A percentile compares a stretch with the other conserved stretches of the same genome.
Conservation (phyloP, 2,797 vertebrate species). For the Sebastolobus altivelis region DNA sequence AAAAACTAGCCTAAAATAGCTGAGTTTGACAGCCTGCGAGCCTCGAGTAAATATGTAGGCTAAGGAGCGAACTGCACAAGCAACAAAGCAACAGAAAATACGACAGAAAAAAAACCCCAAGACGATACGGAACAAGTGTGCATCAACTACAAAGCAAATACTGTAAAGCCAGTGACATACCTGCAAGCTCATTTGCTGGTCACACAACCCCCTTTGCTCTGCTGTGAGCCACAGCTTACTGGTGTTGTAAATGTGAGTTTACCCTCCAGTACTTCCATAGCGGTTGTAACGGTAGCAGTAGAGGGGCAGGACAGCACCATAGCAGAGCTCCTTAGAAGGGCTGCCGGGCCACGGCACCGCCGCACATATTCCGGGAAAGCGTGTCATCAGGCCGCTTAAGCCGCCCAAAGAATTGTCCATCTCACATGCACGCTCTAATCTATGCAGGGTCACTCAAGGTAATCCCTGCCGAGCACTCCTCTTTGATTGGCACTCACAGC, state of each 20-base stretch:
- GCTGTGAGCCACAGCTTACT: slow-evolving; percentile 77
- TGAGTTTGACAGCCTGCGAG: slow-evolving; percentile 33
- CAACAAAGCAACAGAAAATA: slow-evolving; percentile 36
- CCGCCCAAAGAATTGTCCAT: slow-evolving; percentile 88
- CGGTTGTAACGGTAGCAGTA: slow-evolving; percentile 71
- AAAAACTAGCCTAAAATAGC: slow-evolving; percentile 66
- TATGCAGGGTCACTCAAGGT: slow-evolving; percentile 89
- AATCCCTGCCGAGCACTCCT: slow-evolving; percentile 83
- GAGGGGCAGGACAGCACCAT: slow-evolving; percentile 82
- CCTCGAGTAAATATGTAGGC: slow-evolving; percentile 48
- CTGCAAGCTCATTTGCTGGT: slow-evolving; percentile 88
- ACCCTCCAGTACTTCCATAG: slow-evolving; percentile 79
- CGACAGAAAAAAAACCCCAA: slow-evolving; percentile 11
- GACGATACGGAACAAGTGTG: neutral
- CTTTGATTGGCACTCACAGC: slow-evolving; percentile 89
- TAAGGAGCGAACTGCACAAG: slow-evolving; percentile 36
- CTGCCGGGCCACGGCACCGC: slow-evolving; percentile 83
- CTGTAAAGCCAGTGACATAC: slow-evolving; percentile 79
- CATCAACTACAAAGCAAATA: slow-evolving; percentile 31
- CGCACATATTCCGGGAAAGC: slow-evolving; percentile 90
- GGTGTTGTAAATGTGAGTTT: slow-evolving; percentile 74
- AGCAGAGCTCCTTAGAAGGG: slow-evolving; percentile 83
- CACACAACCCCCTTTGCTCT: slow-evolving; percentile 72
- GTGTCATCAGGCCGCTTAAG: slow-evolving; percentile 91
- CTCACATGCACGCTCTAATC: slow-evolving; percentile 88